Base-by-base conservation (phyloP, 2,888 invertebrate genomes). In the Tinea pellionella region DNA sequence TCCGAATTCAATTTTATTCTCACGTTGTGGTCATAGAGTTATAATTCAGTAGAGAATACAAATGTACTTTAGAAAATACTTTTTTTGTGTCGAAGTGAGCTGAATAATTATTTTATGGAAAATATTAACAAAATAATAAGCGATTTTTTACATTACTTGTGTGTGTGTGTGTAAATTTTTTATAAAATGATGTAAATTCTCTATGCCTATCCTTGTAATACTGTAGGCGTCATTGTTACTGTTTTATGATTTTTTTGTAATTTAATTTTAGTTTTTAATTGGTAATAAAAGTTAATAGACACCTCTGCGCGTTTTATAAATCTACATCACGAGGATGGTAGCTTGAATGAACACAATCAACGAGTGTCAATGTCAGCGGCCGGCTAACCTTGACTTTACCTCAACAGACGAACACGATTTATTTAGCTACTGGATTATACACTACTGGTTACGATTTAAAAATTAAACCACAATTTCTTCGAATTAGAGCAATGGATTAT, bases 381-480 rank as follows among this genome's bases (percentile, higher is more conserved):
- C 61, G 61, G 58, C 29, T 41, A 59, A 15, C 61, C 61, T 58
- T 61, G 61, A 61, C 61, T 59, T 18, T 13, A 16, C n/a, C n/a
- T n/a, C 15, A 32, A 37, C 55, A 15, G 12, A 1, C n/a, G 4
- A 9, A 12, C 58, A 13, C 11, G 13, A 16, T 13, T n/a, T 3
- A 2, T n/a, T 13, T 4, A 32, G 18, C 15, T 47, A 18, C 13
- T 18, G 9, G 2, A 18, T 15, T 18, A 32, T 58, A 30, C 37
- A 58, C 32, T 15, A 32, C 58, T 58, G 32, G 13, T n/a, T 37
- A 29, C n/a, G 11, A 32, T 30, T 30, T 24, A 24, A 12, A 13
- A 8, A 13, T 15, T 2, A 13, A 18, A 47, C n/a, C 13, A 3
- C 7, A 11, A 18, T 47, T 47, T 13, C 47, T 13, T 2, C 2